Conservation (phyloP, 2,797 vertebrate species). For the Dallia pectoralis region DNA sequence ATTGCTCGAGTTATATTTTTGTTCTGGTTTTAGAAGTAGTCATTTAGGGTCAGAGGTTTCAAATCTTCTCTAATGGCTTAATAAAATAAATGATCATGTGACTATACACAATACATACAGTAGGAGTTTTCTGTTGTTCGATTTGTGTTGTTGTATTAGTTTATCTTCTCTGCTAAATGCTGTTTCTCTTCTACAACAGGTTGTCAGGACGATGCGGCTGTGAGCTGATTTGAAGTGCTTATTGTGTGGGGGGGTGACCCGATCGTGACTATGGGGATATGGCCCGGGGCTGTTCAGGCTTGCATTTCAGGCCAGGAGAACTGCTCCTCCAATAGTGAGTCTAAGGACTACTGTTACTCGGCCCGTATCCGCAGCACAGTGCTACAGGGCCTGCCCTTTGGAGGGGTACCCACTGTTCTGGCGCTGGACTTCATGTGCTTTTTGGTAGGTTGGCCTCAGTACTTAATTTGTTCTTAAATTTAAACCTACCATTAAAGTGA, state of each 20-base stretch:
- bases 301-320: constrained; percentile 64
- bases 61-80: too few relatives aligned
- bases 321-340: constrained; percentile 69
- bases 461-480: too few relatives aligned
- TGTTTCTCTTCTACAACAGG: constrained; percentile 18
- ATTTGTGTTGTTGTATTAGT: not conserved
- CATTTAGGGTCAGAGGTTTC: too few relatives aligned
- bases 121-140: not conserved
- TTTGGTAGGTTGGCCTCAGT: constrained; percentile 77
- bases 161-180: not conserved
- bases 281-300: constrained; percentile 47
- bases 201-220: constrained; percentile 41
- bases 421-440: constrained; percentile 99
- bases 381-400: constrained; percentile 93
- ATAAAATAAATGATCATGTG: too few relatives aligned
- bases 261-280: constrained; percentile 76
- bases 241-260: constrained; percentile 31
- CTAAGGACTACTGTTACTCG: constrained; percentile 93
- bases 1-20: too few relatives aligned
- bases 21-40: too few relatives aligned
- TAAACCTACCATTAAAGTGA: too few relatives aligned
- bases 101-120: too few relatives aligned
- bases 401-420: constrained; percentile 93
- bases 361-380: constrained; percentile 96
- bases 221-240: constrained; percentile 49